phyloP scores from a whole-genome alignment of 2,888 invertebrate species.

The Brachyopa scutellaris region DNA sequence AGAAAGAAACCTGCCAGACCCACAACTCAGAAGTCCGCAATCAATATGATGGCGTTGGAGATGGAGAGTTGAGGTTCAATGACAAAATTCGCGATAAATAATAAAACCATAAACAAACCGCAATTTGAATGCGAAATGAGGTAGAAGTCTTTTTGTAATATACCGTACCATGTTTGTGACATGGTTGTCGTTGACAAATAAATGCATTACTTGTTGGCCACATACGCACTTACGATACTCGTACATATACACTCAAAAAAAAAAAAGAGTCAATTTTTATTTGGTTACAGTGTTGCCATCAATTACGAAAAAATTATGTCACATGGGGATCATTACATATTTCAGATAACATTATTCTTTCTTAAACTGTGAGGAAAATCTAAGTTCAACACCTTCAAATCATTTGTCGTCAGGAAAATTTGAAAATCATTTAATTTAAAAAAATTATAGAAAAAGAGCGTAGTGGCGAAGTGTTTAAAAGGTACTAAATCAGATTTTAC shows the following conservation, averaged over 20 bases:
- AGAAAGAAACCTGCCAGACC: background rate
- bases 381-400: too few relatives aligned
- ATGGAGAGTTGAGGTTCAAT: constrained; percentile 32
- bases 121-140: constrained; percentile 65
- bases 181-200: constrained; percentile 24
- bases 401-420: too few relatives aligned
- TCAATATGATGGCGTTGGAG: constrained; percentile 21
- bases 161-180: constrained; percentile 4
- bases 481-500: too few relatives aligned
- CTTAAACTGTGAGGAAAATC: too few relatives aligned
- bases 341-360: too few relatives aligned
- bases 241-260: constrained; percentile 29
- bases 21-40: constrained; percentile 9
- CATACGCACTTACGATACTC: constrained; percentile 12
- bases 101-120: constrained; percentile 60
- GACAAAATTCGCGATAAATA: constrained; percentile 67
- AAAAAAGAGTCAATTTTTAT: background rate
- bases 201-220: constrained; percentile 24
- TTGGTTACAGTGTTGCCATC: constrained; percentile 63
- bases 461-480: too few relatives aligned
- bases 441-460: too few relatives aligned
- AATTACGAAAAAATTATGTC: too few relatives aligned
- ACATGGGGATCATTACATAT: too few relatives aligned
- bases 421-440: too few relatives aligned
- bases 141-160: constrained; percentile 4